Percentiles rank a stretch among this genome's conserved stretches.
phyloP scores from a whole-genome alignment of 2,797 vertebrate species.

The Furcifer pardalis region DNA sequence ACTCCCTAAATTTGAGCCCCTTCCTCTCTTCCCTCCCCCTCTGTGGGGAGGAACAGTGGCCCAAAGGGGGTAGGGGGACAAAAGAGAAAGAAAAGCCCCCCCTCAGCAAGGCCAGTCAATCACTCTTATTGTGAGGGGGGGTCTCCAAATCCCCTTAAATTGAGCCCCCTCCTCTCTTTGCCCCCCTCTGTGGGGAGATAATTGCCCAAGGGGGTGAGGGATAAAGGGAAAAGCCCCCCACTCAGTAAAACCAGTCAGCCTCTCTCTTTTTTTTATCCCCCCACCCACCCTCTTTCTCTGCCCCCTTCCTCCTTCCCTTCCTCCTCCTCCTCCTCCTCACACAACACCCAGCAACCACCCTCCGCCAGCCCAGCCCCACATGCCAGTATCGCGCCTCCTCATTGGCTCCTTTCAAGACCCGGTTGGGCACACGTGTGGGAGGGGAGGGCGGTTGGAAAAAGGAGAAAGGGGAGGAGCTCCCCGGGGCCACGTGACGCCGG shows the following conservation, averaged over 20 bases:
- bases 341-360: constrained; percentile 63
- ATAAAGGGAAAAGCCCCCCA: background rate
- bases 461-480: background rate
- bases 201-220: no score
- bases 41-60: background rate
- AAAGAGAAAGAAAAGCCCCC: background rate
- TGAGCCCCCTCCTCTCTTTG: background rate
- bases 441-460: no score
- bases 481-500: constrained; percentile 33
- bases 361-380: constrained; percentile 72
- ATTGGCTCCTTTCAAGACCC: constrained; percentile 63
- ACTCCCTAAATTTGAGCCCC: no score
- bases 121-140: no score
- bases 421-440: background rate
- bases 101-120: no score
- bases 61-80: background rate
- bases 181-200: background rate
- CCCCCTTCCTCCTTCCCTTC: no score
- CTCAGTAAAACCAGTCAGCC: no score
- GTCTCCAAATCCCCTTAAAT: no score
- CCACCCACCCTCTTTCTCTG: background rate
- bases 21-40: constrained; percentile 48
- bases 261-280: background rate
- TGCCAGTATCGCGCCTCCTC: constrained; percentile 71
- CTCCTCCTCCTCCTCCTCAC: constrained; percentile 44